Base-by-base conservation (phyloP, 2,113 vertebrate species). In the Pandion haliaetus region DNA sequence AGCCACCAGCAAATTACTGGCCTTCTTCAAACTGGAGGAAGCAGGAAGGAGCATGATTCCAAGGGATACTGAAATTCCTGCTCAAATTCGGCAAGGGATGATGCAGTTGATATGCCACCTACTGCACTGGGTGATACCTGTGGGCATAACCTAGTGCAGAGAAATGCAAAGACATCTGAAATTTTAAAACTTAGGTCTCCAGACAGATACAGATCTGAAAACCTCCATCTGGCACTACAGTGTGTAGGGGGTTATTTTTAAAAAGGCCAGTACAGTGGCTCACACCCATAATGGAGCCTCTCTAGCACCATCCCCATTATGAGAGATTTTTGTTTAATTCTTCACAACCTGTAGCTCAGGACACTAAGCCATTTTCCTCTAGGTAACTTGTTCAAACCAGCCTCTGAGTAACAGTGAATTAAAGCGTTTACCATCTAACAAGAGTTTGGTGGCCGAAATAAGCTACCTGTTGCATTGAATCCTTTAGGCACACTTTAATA, bases 1-100 rank as follows among this genome's bases (percentile, higher is more conserved):
- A 9, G 86, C 71, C 86, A 95, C 82, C 78, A 93, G 55, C 58
- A 93, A 95, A 93, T 90, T 91, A 70, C 82, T 86, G 89, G 32
- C 67, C 91, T 95, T 74, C 73, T 89, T 88, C 84, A 77, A 65
- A 76, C 32, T 88, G 81, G 71, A 86, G 63, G 62, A 58, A 88
- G n/a, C 19, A 82, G 62, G 29, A 42, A 91, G 29, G 25, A 82
- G 47, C 1, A 1, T 17, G 78, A 77, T 84, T 91, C 61, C 74
- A 73, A 42, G 50, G n/a, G 47, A 54, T 7, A 45, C 17, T 0
- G 0, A 69, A 91, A 82, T 38, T 63, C 77, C 42, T 94, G 66
- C 74, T 73, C 62, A 28, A 61, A 47, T 73, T 73, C 93, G 42
- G 18, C n/a, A 31, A 54, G 80, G 16, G 23, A 31, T 52, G 45